A percentile compares a stretch with the other conserved stretches of the same genome.
phyloP scores from a whole-genome alignment of 2,113 vertebrate genomes.

The Limanda limanda region DNA sequence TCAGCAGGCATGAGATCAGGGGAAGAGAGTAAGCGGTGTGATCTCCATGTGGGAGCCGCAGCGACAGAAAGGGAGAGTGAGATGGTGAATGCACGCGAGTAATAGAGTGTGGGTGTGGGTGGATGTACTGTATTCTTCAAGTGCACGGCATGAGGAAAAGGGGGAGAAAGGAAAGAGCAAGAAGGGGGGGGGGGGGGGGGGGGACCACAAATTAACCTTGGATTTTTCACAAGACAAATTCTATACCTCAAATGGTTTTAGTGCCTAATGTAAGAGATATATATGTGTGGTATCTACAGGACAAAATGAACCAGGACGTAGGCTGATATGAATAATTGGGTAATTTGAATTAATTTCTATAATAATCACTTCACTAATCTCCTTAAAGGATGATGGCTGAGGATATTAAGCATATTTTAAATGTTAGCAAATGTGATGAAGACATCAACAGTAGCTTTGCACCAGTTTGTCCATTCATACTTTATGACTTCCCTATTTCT shows the following conservation, averaged over 20 bases:
- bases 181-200: background rate
- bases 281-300: background rate
- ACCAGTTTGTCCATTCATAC: background rate
- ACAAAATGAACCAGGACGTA: background rate
- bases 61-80: conserved; percentile 25
- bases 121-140: conserved; percentile 36
- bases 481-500: background rate
- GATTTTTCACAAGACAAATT: background rate
- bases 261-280: background rate
- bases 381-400: background rate
- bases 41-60: conserved; percentile 44
- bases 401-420: no score
- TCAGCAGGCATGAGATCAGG: conserved; percentile 74
- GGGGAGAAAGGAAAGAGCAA: conserved; percentile 14
- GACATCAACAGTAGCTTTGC: background rate
- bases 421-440: no score
- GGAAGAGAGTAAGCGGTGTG: conserved; percentile 38
- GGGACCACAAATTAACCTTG: background rate
- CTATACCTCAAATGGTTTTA: conserved; percentile 4
- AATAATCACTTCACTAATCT: background rate
- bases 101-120: conserved; percentile 44
- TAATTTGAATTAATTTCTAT: background rate
- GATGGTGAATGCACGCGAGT: conserved; percentile 28
- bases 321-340: background rate
- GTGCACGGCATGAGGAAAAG: conserved; percentile 14